Evolutionary conservation across 64 coral and sea anemone genomes (phyloP).

Genomic region (Montipora foliosa): DNA sequence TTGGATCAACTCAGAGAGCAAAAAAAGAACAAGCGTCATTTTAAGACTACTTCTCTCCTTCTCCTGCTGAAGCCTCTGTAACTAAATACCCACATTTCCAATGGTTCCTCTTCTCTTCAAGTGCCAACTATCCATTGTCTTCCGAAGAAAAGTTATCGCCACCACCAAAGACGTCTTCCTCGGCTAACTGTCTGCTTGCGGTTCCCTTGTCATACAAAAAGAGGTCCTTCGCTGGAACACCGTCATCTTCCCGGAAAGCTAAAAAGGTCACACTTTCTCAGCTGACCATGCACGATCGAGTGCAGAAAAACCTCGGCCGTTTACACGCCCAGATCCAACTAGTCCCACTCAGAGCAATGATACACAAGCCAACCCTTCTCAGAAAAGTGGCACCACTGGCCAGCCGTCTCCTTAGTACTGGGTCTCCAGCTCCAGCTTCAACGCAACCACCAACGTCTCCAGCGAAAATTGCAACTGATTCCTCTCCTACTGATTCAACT

Average conservation of each 20-base stretch:
- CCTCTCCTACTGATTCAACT: neutral
- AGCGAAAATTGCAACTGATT: neutral
- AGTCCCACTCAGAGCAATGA: neutral
- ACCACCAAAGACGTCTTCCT: slow-evolving; percentile 18
- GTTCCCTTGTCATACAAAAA: neutral
- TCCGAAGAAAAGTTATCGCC: neutral
- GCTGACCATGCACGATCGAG: neutral
- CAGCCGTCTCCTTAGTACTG: slow-evolving; percentile 2
- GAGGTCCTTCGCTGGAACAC: neutral
- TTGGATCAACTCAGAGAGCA: no score
- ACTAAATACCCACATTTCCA: neutral
- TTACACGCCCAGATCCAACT: slow-evolving; percentile 7
- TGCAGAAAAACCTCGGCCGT: slow-evolving; percentile 2
- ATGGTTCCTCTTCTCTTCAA: neutral
- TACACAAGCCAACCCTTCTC: neutral
- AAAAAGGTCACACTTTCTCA: neutral
- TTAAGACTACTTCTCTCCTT: neutral
- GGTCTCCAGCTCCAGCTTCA: neutral
- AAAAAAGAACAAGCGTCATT: neutral
- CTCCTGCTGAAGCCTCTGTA: slow-evolving; percentile 6
- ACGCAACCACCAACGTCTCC: slow-evolving; percentile 2
- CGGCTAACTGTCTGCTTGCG: neutral
- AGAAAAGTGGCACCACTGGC: neutral
- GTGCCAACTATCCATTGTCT: slow-evolving; percentile 13
- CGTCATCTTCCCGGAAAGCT: neutral